These are phyloP conservation scores for Serrognathus titanus DNA, from an alignment of 2,888 invertebrate genomes.

Conservation along the genomic window DNA sequence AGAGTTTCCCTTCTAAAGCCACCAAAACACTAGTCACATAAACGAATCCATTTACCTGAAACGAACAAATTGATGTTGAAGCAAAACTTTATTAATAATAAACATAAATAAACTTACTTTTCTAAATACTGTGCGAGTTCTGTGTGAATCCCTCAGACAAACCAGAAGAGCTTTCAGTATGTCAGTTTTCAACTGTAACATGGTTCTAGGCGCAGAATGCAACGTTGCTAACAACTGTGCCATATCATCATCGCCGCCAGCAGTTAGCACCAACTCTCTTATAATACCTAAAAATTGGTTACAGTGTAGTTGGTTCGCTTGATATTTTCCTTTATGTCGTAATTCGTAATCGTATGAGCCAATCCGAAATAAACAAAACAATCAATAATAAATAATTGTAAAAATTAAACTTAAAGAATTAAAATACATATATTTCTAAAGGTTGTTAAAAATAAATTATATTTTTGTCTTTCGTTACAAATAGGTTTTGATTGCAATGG, in stretches of 20 bases:
- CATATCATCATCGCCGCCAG: constrained; percentile 96
- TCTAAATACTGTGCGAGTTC: constrained; percentile 93
- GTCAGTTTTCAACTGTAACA: constrained; percentile 82
- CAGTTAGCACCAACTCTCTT: constrained; percentile 82
- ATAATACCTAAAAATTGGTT: constrained; percentile 62
- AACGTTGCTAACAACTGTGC: constrained; percentile 85
- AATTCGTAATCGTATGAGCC: background rate
- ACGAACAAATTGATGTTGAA: constrained; percentile 4
- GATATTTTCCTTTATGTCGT: background rate
- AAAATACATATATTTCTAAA: too few relatives aligned
- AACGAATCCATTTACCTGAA: constrained; percentile 87
- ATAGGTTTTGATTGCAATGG: too few relatives aligned
- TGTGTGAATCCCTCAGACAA: constrained; percentile 92
- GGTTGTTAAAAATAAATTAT: too few relatives aligned
- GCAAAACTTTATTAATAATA: too few relatives aligned
- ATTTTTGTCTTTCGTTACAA: too few relatives aligned
- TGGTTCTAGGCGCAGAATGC: constrained; percentile 82
- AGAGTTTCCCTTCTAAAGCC: constrained; percentile 81
- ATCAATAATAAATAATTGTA: too few relatives aligned
- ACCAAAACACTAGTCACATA: constrained; percentile 95
- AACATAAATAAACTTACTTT: constrained; percentile 59
- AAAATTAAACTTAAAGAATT: too few relatives aligned
- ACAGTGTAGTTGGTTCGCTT: background rate
- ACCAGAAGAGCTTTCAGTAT: constrained; percentile 84
- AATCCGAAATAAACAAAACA: background rate